Percentiles rank a stretch among this genome's conserved stretches.
Evolutionary conservation across 2,888 invertebrate genomes (phyloP).

Genomic region (Anthrax anthrax): DNA sequence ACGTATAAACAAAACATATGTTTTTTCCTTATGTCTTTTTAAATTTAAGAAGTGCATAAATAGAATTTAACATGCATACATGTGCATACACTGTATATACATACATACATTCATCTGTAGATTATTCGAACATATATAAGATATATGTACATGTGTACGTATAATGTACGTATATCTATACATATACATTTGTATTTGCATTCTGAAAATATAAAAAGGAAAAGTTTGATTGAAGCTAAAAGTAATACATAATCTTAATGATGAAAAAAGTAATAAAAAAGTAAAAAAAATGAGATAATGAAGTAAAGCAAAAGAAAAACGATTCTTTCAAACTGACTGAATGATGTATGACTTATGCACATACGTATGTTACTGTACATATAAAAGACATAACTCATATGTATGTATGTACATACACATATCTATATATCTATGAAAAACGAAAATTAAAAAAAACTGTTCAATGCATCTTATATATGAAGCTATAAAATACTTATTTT

Average conservation of each 20-base stretch:
- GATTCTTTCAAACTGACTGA: neutral
- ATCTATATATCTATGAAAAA: too few species aligned
- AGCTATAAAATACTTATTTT: too few species aligned
- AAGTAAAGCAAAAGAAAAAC: neutral
- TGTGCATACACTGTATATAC: neutral
- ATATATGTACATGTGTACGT: neutral
- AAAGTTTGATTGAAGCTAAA: neutral
- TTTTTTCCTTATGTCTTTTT: too few species aligned
- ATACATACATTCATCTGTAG: neutral
- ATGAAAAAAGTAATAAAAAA: constrained; percentile 1
- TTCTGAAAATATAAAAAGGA: neutral
- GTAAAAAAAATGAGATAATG: neutral
- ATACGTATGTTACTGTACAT: too few species aligned
- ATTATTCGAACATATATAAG: constrained; percentile 2
- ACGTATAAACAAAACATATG: too few species aligned
- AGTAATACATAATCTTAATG: neutral
- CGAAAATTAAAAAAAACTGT: too few species aligned
- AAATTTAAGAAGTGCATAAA: too few species aligned
- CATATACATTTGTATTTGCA: neutral
- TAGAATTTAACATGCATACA: neutral
- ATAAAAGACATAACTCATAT: too few species aligned
- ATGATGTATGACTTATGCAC: neutral
- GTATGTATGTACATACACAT: too few species aligned
- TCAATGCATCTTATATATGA: too few species aligned
- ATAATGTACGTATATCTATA: neutral